These are phyloP conservation scores for Papilio xuthus DNA, from an alignment of 1,140 invertebrate species.

Conservation along the genomic window DNA sequence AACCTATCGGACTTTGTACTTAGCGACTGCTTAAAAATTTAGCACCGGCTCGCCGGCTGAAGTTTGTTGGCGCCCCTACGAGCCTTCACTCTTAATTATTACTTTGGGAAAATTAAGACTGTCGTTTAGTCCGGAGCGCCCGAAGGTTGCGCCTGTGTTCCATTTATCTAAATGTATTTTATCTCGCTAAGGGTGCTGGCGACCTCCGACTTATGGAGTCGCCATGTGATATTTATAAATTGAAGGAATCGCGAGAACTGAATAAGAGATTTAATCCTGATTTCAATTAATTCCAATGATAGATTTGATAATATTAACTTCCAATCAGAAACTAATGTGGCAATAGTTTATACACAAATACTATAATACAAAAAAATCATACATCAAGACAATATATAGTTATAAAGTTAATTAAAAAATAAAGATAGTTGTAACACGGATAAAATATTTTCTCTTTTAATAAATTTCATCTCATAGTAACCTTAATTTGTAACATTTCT, in stretches of 20 bases:
- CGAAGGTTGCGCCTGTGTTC: slow-evolving; percentile 69
- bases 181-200: slow-evolving; percentile 65
- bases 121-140: slow-evolving; percentile 77
- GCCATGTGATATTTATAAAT: slow-evolving; percentile 41
- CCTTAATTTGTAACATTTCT: too few species aligned
- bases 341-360: too few species aligned
- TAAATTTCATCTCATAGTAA: too few species aligned
- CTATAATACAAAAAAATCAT: too few species aligned
- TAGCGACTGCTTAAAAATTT: slow-evolving; percentile 79
- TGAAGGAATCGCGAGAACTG: slow-evolving; percentile 21
- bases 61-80: slow-evolving; percentile 63
- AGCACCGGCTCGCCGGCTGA: slow-evolving; percentile 58
- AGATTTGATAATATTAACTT: background rate
- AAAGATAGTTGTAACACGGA: too few species aligned
- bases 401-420: too few species aligned
- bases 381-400: too few species aligned
- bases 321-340: background rate
- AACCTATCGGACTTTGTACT: slow-evolving; percentile 77
- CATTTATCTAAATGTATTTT: slow-evolving; percentile 80
- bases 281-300: slow-evolving; percentile 3
- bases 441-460: too few species aligned
- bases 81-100: slow-evolving; percentile 82
- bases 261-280: slow-evolving; percentile 14
- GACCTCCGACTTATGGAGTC: slow-evolving; percentile 51
- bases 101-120: slow-evolving; percentile 83